Evolutionary conservation across 2,113 vertebrate genomes (phyloP).

Genomic region (Nycticorax nycticorax): DNA sequence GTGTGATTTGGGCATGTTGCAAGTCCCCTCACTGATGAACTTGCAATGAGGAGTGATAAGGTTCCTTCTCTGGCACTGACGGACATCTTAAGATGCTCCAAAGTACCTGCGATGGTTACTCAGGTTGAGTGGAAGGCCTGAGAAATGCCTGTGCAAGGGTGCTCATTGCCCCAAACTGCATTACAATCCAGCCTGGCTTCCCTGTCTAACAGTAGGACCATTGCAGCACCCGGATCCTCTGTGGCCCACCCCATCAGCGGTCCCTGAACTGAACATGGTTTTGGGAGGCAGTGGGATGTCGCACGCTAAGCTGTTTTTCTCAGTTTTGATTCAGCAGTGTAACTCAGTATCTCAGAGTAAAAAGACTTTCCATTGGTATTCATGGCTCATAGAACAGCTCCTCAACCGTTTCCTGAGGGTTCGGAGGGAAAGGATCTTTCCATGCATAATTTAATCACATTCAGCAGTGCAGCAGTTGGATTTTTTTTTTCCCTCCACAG

Average conservation of each 20-base stretch:
- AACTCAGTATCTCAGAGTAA: background rate
- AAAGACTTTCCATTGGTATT: conserved; percentile 36
- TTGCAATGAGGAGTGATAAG: background rate
- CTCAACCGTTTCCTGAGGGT: background rate
- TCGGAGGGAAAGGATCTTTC: background rate
- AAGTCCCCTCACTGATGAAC: background rate
- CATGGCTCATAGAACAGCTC: conserved; percentile 15
- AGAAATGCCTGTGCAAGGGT: background rate
- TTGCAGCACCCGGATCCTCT: background rate
- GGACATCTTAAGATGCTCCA: background rate
- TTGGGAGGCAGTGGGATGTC: background rate
- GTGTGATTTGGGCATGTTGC: background rate
- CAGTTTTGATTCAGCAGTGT: background rate
- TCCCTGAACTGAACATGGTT: background rate
- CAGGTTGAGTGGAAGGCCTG: background rate
- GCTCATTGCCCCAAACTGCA: background rate
- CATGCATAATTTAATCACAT: background rate
- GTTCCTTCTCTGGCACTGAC: background rate
- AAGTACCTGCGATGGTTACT: background rate
- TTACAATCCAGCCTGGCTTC: background rate
- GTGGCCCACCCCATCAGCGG: background rate
- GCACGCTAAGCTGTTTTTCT: background rate
- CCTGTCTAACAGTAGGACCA: background rate
- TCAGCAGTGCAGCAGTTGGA: background rate
- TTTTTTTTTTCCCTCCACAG: background rate